Evolutionary conservation across 1,140 invertebrate genomes (phyloP).

Genomic region (Heliconius nattereri): DNA sequence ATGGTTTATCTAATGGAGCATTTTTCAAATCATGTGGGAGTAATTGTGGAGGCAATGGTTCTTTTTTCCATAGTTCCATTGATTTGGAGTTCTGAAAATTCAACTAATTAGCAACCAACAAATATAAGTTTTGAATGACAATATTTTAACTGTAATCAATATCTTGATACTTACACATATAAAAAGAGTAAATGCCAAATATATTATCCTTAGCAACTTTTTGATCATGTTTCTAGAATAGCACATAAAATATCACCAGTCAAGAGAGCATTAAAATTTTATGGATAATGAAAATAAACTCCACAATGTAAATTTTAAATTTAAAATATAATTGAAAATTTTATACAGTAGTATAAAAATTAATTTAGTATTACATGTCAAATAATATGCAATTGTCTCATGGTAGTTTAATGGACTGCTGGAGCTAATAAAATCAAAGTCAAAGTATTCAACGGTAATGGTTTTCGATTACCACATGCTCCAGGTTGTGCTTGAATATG

Average conservation of each 20-base stretch:
- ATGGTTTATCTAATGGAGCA: conserved; percentile 49
- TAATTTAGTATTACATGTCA: conserved; percentile 12
- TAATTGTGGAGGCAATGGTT: conserved; percentile 54
- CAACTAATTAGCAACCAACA: neutral
- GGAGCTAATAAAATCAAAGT: conserved; percentile 61
- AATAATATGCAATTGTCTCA: neutral
- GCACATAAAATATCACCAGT: neutral
- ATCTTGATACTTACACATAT: neutral
- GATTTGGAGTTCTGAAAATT: conserved; percentile 42
- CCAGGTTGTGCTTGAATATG: conserved; percentile 68
- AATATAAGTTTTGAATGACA: neutral
- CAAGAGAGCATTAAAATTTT: neutral
- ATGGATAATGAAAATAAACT: conserved; percentile 2
- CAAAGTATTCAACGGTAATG: conserved; percentile 61
- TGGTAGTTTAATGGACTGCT: conserved; percentile 54
- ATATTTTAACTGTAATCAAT: neutral
- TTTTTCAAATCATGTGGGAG: conserved; percentile 60
- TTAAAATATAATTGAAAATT: conserved; percentile 16
- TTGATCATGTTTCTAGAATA: neutral
- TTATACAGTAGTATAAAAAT: neutral
- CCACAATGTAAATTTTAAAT: neutral
- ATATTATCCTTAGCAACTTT: neutral
- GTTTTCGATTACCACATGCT: conserved; percentile 52
- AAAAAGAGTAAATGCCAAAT: neutral
- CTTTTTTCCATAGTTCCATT: conserved; percentile 32